Evolutionary conservation across 2,113 vertebrate species (phyloP).

Genomic region (Platanista minor): DNA sequence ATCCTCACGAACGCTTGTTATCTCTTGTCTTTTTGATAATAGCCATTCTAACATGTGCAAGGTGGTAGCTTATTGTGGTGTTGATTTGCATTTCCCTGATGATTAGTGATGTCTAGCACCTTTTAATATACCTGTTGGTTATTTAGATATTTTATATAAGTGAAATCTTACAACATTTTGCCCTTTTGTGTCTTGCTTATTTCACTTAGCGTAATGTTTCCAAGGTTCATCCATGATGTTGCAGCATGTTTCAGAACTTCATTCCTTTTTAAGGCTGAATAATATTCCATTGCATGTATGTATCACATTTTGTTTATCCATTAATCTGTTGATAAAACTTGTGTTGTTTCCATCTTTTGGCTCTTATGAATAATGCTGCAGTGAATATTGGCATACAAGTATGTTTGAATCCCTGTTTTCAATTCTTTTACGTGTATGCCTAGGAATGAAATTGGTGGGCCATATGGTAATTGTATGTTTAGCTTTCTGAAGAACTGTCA

Average conservation of each 20-base stretch:
- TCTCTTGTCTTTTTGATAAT: neutral
- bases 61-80: neutral
- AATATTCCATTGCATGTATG: neutral
- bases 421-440: neutral
- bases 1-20: neutral
- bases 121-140: neutral
- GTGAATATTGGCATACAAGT: neutral
- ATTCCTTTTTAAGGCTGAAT: neutral
- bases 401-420: neutral
- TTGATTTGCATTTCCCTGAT: neutral
- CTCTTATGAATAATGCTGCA: neutral
- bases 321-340: neutral
- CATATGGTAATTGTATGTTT: neutral
- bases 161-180: neutral
- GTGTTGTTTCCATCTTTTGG: neutral
- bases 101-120: neutral
- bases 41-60: neutral
- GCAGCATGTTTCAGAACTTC: neutral
- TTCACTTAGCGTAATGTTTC: neutral
- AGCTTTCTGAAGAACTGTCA: neutral
- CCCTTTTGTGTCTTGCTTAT: neutral
- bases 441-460: neutral
- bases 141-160: neutral
- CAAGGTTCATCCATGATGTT: neutral
- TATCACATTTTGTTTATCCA: neutral